A percentile compares a stretch with the other conserved stretches of the same genome.
phyloP scores from a whole-genome alignment of 2,888 invertebrate genomes.

The Phalera bucephala region DNA sequence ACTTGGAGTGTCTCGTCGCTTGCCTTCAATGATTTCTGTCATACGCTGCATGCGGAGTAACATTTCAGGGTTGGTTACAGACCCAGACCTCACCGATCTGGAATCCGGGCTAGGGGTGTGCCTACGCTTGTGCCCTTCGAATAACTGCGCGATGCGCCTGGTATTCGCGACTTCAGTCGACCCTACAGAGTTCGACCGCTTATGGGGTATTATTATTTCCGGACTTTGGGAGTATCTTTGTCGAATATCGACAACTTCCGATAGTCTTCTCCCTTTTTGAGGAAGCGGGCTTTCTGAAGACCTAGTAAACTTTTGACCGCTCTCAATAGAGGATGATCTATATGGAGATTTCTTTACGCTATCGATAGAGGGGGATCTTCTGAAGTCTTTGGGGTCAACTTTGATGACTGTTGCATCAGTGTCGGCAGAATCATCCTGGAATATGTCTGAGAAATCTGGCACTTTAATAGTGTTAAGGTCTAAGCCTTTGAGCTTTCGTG shows the following conservation, averaged over 20 bases:
- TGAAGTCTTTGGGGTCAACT: slow-evolving; percentile 27
- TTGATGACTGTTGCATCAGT: slow-evolving; percentile 54
- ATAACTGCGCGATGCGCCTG: slow-evolving; percentile 59
- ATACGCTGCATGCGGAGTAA: slow-evolving; percentile 57
- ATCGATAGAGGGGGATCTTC: slow-evolving; percentile 25
- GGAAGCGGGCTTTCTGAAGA: slow-evolving; percentile 35
- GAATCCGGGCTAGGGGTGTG: slow-evolving; percentile 57
- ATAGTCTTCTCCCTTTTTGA: slow-evolving; percentile 43
- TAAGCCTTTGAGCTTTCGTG: slow-evolving; percentile 61
- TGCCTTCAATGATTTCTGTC: slow-evolving; percentile 67
- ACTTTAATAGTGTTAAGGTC: slow-evolving; percentile 44
- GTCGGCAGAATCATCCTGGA: slow-evolving; percentile 54
- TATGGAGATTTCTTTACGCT: slow-evolving; percentile 27
- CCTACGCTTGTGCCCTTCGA: slow-evolving; percentile 55
- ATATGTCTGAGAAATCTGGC: slow-evolving; percentile 41
- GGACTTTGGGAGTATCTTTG: slow-evolving; percentile 52
- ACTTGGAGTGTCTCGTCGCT: slow-evolving; percentile 50
- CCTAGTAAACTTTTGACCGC: slow-evolving; percentile 28
- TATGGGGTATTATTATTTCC: slow-evolving; percentile 31
- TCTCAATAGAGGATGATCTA: slow-evolving; percentile 31
- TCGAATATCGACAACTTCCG: slow-evolving; percentile 42
- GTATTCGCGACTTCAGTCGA: slow-evolving; percentile 52
- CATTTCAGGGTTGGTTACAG: slow-evolving; percentile 55
- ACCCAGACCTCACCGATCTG: slow-evolving; percentile 43
- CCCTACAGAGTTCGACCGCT: slow-evolving; percentile 59